Percentiles rank a stretch among this genome's conserved stretches.
phyloP scores from a whole-genome alignment of 2,113 vertebrate species.

The Manacus vitellinus region DNA sequence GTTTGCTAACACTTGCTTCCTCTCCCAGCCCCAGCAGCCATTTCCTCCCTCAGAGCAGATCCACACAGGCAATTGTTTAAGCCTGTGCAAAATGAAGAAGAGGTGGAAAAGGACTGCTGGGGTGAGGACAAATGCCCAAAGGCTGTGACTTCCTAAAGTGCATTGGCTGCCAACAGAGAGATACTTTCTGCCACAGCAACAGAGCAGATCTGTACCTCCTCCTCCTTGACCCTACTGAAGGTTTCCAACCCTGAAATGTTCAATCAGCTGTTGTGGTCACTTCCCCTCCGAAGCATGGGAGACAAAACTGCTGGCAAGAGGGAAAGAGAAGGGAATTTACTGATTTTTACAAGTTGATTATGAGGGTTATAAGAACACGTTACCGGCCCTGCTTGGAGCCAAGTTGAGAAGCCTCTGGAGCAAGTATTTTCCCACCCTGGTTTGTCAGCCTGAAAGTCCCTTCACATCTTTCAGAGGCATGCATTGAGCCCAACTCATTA shows the following conservation, averaged over 20 bases:
- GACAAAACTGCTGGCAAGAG: neutral
- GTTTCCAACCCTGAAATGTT: neutral
- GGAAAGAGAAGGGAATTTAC: neutral
- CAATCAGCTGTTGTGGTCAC: neutral
- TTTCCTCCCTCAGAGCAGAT: neutral
- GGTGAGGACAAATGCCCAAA: neutral
- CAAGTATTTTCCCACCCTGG: neutral
- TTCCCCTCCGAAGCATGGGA: neutral
- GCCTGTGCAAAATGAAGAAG: neutral
- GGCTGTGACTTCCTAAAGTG: neutral
- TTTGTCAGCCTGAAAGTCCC: neutral
- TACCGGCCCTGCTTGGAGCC: neutral
- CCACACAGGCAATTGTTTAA: neutral
- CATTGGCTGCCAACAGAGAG: neutral
- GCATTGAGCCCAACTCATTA: neutral
- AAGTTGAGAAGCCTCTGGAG: neutral
- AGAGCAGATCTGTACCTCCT: neutral
- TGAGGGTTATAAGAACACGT: fast-evolving
- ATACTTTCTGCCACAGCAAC: neutral
- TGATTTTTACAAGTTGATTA: neutral
- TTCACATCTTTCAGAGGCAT: neutral
- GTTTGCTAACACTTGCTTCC: neutral
- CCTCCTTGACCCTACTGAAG: neutral
- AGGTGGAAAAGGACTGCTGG: neutral
- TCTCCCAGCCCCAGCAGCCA: neutral